Percentiles rank a stretch among this genome's conserved stretches.
Evolutionary conservation across 2,888 invertebrate genomes (phyloP).

Genomic region (Tetragonisca angustula): DNA sequence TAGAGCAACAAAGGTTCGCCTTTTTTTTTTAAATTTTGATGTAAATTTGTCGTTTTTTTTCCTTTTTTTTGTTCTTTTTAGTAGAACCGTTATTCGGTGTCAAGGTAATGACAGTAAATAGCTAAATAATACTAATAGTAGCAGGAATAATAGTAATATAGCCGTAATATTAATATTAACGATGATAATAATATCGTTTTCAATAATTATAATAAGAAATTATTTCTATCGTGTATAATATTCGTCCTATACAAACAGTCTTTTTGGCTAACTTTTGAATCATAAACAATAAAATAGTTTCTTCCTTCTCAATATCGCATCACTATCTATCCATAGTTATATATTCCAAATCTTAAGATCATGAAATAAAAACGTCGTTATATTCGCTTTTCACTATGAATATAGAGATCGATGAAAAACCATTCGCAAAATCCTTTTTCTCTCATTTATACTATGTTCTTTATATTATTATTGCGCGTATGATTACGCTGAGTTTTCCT

Average conservation of each 20-base stretch:
- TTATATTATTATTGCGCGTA: constrained; percentile 11
- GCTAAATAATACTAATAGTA: constrained; percentile 69
- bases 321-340: background rate
- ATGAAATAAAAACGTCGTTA: background rate
- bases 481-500: constrained; percentile 64
- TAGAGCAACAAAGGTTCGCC: constrained; percentile 21
- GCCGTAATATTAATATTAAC: constrained; percentile 62
- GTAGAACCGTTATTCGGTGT: constrained; percentile 50
- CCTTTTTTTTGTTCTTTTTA: constrained; percentile 5
- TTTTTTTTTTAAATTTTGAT: constrained; percentile 11
- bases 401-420: constrained; percentile 1
- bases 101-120: constrained; percentile 64
- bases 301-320: constrained; percentile 34
- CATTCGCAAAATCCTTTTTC: background rate
- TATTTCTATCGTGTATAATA: constrained; percentile 77
- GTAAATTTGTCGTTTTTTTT: constrained; percentile 15
- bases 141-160: constrained; percentile 67
- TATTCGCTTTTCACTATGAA: background rate
- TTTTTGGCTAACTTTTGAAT: constrained; percentile 81
- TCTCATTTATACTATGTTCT: background rate
- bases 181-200: constrained; percentile 68
- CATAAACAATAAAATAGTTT: constrained; percentile 80
- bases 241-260: constrained; percentile 81
- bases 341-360: constrained; percentile 1
- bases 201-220: constrained; percentile 75